A percentile compares a stretch with the other conserved stretches of the same genome.
Conservation (phyloP, 2,113 vertebrate species). For the Hemiprocne comata region DNA sequence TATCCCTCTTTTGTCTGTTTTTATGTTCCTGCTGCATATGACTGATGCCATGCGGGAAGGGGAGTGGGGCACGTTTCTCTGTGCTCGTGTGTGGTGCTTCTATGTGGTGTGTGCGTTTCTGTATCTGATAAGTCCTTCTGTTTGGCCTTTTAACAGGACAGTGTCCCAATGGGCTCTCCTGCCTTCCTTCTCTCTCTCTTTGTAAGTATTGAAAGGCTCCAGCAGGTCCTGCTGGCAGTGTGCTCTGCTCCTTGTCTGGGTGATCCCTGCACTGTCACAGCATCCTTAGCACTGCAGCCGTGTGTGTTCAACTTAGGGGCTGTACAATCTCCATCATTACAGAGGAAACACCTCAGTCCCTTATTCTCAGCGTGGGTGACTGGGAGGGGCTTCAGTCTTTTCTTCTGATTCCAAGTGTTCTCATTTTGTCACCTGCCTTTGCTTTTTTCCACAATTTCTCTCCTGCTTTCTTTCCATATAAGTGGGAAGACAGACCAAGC, state of each 20-base stretch:
- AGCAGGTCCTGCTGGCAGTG: slow-evolving; percentile 58
- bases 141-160: slow-evolving; percentile 99
- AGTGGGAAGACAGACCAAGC: slow-evolving; percentile 35
- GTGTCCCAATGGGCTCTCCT: slow-evolving; percentile 99
- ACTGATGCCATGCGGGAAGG: not conserved
- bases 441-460: slow-evolving; percentile 40
- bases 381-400: slow-evolving; percentile 44
- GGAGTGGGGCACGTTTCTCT: slow-evolving; percentile 56
- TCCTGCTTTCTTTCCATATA: slow-evolving; percentile 53
- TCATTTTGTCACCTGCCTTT: slow-evolving; percentile 50
- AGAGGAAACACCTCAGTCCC: not conserved
- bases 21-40: slow-evolving; percentile 51
- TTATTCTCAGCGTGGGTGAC: slow-evolving; percentile 13
- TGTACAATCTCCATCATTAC: not conserved
- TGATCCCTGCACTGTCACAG: slow-evolving; percentile 43
- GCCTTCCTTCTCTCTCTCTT: slow-evolving; percentile 99
- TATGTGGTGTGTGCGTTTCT: slow-evolving; percentile 73
- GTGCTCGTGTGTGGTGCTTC: slow-evolving; percentile 73
- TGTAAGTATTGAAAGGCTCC: slow-evolving; percentile 96
- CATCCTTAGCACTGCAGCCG: not conserved
- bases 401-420: slow-evolving; percentile 40
- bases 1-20: slow-evolving; percentile 53
- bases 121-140: slow-evolving; percentile 80
- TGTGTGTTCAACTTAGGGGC: not conserved
- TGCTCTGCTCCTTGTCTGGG: slow-evolving; percentile 63